phyloP scores from a whole-genome alignment of 2,113 vertebrate genomes.

The Variabilichromis moorii region DNA sequence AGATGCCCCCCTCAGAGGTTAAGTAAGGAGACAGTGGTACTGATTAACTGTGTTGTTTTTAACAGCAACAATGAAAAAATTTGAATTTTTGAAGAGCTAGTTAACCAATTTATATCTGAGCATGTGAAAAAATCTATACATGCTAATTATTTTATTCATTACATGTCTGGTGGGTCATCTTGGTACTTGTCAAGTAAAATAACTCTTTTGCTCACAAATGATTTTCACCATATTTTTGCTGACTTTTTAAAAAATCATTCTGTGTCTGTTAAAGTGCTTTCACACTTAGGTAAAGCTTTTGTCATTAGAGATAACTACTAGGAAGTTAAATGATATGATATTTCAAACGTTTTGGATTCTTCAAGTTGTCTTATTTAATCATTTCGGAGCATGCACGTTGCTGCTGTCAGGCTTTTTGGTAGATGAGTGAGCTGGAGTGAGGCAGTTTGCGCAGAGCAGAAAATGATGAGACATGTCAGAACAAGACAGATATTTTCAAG shows the following conservation, averaged over 20 bases:
- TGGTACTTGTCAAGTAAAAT: not conserved
- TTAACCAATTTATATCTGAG: not conserved
- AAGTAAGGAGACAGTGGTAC: not conserved
- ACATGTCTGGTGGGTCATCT: not conserved
- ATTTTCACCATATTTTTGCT: not conserved
- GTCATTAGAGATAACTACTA: not conserved
- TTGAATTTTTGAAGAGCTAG: not conserved
- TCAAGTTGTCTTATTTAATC: not conserved
- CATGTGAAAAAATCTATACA: not conserved
- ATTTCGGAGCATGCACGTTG: not conserved
- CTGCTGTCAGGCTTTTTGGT: not conserved
- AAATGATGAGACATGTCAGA: slow-evolving; percentile 59
- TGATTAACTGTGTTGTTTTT: not conserved
- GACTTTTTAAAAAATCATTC: not conserved
- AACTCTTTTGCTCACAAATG: not conserved
- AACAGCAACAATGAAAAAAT: not conserved
- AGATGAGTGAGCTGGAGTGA: not conserved
- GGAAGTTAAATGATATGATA: not conserved
- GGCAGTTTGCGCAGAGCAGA: slow-evolving; percentile 20
- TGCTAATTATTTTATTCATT: not conserved
- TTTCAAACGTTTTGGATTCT: not conserved
- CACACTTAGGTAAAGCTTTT: not conserved
- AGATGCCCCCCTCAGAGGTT: slow-evolving; percentile 5
- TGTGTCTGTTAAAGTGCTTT: not conserved
- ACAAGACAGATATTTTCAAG: slow-evolving; percentile 60